These are phyloP conservation scores for Spondyliosoma cantharus DNA, from an alignment of 2,797 vertebrate species.

Conservation along the genomic window DNA sequence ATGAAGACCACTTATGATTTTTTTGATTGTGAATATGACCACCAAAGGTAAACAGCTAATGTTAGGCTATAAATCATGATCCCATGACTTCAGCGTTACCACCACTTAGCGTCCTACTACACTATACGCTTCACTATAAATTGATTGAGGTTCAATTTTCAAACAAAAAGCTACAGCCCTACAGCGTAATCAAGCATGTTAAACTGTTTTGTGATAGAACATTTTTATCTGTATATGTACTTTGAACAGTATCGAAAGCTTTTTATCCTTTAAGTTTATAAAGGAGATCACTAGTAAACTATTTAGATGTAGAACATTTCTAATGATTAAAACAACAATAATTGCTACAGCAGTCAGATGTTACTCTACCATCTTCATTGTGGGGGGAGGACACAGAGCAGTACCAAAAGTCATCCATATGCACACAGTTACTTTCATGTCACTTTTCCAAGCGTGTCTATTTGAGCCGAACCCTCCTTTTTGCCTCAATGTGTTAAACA, in stretches of 20 bases:
- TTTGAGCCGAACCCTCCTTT: slow-evolving; percentile 33
- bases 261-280: not conserved
- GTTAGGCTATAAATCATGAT: too few relatives aligned
- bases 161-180: too few relatives aligned
- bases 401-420: slow-evolving; percentile 45
- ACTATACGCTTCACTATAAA: too few relatives aligned
- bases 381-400: not conserved
- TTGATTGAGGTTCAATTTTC: too few relatives aligned
- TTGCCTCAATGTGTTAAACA: slow-evolving; percentile 74
- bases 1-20: too few relatives aligned
- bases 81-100: too few relatives aligned
- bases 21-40: too few relatives aligned
- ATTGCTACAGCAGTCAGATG: slow-evolving; percentile 24
- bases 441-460: slow-evolving; percentile 41
- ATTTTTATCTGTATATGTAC: not conserved
- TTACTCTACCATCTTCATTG: slow-evolving; percentile 6
- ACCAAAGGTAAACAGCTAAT: too few relatives aligned
- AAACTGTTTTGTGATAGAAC: too few relatives aligned
- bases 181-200: too few relatives aligned
- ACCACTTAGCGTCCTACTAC: too few relatives aligned
- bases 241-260: not conserved
- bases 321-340: slow-evolving; percentile 26
- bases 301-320: not conserved
- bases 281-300: not conserved
- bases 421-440: slow-evolving; percentile 62